Evolutionary conservation across 2,888 invertebrate genomes (phyloP).

Genomic region (Rosalia funebris): DNA sequence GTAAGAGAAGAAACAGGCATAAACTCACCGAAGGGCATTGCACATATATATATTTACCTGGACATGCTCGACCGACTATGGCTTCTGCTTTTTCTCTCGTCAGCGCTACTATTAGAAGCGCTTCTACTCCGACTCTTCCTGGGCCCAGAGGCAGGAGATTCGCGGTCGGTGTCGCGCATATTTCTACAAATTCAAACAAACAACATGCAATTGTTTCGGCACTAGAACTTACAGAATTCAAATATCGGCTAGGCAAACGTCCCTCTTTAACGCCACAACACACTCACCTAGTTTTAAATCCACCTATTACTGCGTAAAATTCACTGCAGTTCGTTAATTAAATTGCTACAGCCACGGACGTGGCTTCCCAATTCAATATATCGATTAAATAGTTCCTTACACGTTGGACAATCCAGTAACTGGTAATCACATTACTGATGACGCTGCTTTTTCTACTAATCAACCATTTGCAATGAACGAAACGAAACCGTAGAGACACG

Average conservation of each 20-base stretch:
- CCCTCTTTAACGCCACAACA: not conserved
- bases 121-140: constrained; percentile 56
- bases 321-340: not conserved
- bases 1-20: not conserved
- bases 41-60: constrained; percentile 49
- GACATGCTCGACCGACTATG: constrained; percentile 43
- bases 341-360: not conserved
- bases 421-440: constrained; percentile 3
- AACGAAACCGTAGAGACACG: not conserved
- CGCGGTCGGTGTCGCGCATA: constrained; percentile 57
- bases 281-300: not conserved
- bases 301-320: not conserved
- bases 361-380: constrained; percentile 15
- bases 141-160: constrained; percentile 49
- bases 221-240: not conserved
- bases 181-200: constrained; percentile 25
- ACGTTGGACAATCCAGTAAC: not conserved
- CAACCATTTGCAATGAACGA: constrained; percentile 6
- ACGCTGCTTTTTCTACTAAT: not conserved
- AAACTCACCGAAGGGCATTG: constrained; percentile 18
- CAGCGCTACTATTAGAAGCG: constrained; percentile 55
- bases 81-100: constrained; percentile 49
- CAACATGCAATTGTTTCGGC: constrained; percentile 29
- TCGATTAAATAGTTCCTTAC: constrained; percentile 2
- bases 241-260: not conserved